Percentiles rank a stretch among this genome's conserved stretches.
These are phyloP conservation scores for Ridgeia piscesae DNA, from an alignment of 1,140 invertebrate species.

Conservation along the genomic window DNA sequence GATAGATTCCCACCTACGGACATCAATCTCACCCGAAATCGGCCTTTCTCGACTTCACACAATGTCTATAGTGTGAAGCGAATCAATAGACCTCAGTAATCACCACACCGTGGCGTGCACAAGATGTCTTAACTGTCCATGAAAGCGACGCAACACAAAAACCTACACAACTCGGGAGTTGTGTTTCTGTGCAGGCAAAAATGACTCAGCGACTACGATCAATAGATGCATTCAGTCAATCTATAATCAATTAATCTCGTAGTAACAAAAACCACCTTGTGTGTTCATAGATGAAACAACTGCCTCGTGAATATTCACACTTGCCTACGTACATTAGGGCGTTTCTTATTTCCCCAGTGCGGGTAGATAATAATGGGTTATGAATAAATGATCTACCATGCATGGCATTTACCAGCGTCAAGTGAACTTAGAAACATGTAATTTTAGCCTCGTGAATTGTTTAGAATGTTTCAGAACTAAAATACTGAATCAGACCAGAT, in stretches of 20 bases:
- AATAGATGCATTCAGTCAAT: not conserved
- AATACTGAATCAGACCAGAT: not conserved
- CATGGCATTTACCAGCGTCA: not conserved
- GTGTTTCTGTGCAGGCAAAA: not conserved
- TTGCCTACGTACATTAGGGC: not conserved
- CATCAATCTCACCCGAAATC: not conserved
- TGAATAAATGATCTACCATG: not conserved
- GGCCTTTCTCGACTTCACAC: too few species aligned
- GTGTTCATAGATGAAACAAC: not conserved
- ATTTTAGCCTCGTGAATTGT: not conserved
- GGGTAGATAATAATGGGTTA: not conserved
- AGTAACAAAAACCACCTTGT: conserved; percentile 1
- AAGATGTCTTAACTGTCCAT: too few species aligned
- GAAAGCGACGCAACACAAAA: not conserved
- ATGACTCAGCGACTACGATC: not conserved
- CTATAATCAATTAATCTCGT: not conserved
- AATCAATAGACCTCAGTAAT: not conserved
- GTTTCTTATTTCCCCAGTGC: not conserved
- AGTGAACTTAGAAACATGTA: too few species aligned
- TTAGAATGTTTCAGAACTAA: not conserved
- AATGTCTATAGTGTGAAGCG: not conserved
- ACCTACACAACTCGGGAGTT: not conserved
- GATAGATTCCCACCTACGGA: not conserved
- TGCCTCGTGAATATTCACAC: not conserved
- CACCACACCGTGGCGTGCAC: not conserved